Evolutionary conservation across 2,797 vertebrate genomes (phyloP), one percentile per base, ranked within the genome.

Genomic region (Holocentrus rufus): DNA sequence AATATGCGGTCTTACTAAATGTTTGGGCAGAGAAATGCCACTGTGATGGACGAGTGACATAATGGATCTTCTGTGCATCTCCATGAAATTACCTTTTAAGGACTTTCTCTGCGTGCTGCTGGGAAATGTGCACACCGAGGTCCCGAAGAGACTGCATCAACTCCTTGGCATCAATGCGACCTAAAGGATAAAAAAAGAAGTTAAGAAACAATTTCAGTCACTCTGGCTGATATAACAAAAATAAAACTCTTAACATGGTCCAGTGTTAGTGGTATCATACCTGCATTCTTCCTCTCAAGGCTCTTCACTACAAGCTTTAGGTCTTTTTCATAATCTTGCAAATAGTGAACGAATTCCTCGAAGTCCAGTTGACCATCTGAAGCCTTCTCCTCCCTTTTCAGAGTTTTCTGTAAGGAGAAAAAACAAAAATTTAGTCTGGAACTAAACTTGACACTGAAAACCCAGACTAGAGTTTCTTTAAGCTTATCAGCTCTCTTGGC

Each of bases 291-390:
- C 78, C 92, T 95, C 90, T 97, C 95, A 20, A 97, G 78, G 68
- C 93, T 97, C 89, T 96, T 96, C 83, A 99, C 97, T 81, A 98
- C 96, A 1, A 99, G 92, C 65, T 96, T 95, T 86, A 99, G 93
- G 69, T 99, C 98, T 87, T 97, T 99, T 83, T 99, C 97, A 0
- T 98, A 96, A 65, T 98, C 98, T 56, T 98, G 96, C 55, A 99
- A 95, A 83, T 98, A 99, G 78, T 97, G 96, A 65, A 99, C 96
- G 60, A 99, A 98, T 75, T 98, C 96, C 64, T 99, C 97, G 59
- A 99, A 98, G 90, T 96, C 97, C 86, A 99, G 93, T 82, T 98
- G 96, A 15, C 94, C 95, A 4, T 95, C 95, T 0, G 93, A 84
- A 50, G 91, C 92, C 9, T 92, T 93, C 62, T 95, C 95, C 44